These are phyloP conservation scores for Chironomus tepperi DNA, from an alignment of 1,140 invertebrate species.

Conservation along the genomic window DNA sequence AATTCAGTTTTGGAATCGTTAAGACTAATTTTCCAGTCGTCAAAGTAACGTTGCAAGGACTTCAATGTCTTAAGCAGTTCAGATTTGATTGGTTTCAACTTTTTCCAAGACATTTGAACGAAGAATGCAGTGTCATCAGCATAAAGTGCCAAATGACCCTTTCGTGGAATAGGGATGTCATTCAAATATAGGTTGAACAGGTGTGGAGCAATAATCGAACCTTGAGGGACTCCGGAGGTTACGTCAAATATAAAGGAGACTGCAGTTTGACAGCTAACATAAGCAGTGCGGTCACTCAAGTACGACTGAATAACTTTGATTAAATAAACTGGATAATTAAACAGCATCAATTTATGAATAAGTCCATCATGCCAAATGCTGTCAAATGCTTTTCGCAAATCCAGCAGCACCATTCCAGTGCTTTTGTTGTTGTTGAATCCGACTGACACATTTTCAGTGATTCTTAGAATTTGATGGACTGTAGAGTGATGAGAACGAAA, in stretches of 20 bases:
- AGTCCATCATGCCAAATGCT: slow-evolving; percentile 34
- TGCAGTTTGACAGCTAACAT: slow-evolving; percentile 14
- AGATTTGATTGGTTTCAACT: neutral
- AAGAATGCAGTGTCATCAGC: slow-evolving; percentile 32
- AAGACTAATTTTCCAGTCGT: slow-evolving; percentile 31
- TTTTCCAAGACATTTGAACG: neutral
- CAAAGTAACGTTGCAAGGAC: slow-evolving; percentile 27
- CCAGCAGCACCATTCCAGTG: slow-evolving; percentile 31
- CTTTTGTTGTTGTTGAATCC: slow-evolving; percentile 30
- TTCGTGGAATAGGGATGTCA: slow-evolving; percentile 28
- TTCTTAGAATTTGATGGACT: no score
- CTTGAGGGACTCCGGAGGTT: slow-evolving; percentile 32
- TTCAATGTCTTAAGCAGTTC: slow-evolving; percentile 22
- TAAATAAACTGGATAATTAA: slow-evolving; percentile 28
- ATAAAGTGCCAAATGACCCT: slow-evolving; percentile 28
- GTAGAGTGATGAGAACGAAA: no score
- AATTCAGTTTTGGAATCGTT: slow-evolving; percentile 31
- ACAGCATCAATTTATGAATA: slow-evolving; percentile 31
- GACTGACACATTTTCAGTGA: no score
- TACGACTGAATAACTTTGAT: slow-evolving; percentile 28
- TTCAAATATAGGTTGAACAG: slow-evolving; percentile 31
- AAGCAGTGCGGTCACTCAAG: neutral
- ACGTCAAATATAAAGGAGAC: slow-evolving; percentile 26
- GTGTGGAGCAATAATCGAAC: slow-evolving; percentile 30
- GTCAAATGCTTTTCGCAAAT: slow-evolving; percentile 37